Conservation (phyloP, 2,113 vertebrate genomes). For the Quiscalus mexicanus region DNA sequence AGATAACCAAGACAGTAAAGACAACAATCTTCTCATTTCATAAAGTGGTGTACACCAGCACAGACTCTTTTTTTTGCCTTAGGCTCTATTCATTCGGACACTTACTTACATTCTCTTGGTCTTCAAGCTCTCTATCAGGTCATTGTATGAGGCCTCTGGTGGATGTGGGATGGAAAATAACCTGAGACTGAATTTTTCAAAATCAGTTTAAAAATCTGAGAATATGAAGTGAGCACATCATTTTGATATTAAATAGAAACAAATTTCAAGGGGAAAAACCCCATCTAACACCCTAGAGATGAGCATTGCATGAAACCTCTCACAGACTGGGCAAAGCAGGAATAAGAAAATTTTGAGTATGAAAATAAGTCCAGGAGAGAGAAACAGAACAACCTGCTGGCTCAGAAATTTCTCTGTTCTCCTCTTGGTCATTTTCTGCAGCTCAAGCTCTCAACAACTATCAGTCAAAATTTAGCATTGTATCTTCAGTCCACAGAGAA, state of each 20-base stretch:
- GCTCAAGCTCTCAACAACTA: neutral
- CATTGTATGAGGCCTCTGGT: neutral
- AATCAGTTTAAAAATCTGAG: neutral
- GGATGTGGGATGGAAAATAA: neutral
- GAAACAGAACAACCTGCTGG: neutral
- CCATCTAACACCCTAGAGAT: neutral
- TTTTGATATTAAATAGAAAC: neutral
- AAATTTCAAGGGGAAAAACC: neutral
- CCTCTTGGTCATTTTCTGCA: neutral
- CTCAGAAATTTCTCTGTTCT: neutral
- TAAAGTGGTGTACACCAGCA: neutral
- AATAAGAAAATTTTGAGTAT: neutral
- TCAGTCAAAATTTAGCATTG: neutral
- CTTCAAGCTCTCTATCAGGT: neutral
- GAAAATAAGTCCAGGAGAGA: neutral
- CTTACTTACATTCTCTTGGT: neutral
- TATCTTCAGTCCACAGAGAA: neutral
- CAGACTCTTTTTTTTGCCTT: neutral
- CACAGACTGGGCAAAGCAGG: neutral
- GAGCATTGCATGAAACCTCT: neutral
- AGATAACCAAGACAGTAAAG: neutral
- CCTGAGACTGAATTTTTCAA: neutral
- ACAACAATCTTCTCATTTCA: neutral
- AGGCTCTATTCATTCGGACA: neutral
- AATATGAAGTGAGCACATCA: neutral